A percentile compares a stretch with the other conserved stretches of the same genome.
Conservation (phyloP, 1,140 invertebrate genomes). For the Propsilocerus akamusi region DNA sequence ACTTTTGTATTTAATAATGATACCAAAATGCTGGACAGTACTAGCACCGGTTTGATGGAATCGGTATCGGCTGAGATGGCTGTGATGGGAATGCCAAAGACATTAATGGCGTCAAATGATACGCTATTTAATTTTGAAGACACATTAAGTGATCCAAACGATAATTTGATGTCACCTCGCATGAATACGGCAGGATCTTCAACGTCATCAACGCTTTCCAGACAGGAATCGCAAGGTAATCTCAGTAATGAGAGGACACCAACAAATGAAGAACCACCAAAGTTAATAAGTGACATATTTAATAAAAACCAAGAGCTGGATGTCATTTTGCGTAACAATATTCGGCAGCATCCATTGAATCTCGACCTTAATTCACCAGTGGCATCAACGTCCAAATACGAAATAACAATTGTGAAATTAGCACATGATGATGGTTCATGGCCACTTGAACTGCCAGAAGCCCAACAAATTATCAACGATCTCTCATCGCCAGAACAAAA, state of each 20-base stretch:
- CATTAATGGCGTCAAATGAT: constrained; percentile 8
- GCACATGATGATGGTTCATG: neutral
- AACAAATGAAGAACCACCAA: constrained; percentile 1
- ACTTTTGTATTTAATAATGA: constrained; percentile 7
- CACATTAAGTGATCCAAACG: constrained; percentile 5
- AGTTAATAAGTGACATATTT: neutral
- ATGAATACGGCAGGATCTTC: neutral
- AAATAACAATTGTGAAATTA: neutral
- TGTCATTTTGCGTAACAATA: neutral
- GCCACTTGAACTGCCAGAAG: neutral
- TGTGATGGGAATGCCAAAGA: constrained; percentile 6
- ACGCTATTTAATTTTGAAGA: constrained; percentile 9
- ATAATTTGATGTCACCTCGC: constrained; percentile 6
- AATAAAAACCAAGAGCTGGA: neutral
- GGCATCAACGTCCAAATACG: neutral
- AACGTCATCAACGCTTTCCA: neutral
- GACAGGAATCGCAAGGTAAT: neutral
- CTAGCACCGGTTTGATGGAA: constrained; percentile 7
- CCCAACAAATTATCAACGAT: constrained; percentile 3
- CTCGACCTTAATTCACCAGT: neutral
- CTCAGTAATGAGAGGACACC: neutral
- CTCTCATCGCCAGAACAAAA: constrained; percentile 7
- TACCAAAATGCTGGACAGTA: constrained; percentile 7
- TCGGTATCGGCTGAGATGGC: constrained; percentile 6
- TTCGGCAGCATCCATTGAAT: neutral